Evolutionary conservation across 2,888 invertebrate species (phyloP), one percentile per base, ranked within the genome.

Genomic region (Andricus curvator): DNA sequence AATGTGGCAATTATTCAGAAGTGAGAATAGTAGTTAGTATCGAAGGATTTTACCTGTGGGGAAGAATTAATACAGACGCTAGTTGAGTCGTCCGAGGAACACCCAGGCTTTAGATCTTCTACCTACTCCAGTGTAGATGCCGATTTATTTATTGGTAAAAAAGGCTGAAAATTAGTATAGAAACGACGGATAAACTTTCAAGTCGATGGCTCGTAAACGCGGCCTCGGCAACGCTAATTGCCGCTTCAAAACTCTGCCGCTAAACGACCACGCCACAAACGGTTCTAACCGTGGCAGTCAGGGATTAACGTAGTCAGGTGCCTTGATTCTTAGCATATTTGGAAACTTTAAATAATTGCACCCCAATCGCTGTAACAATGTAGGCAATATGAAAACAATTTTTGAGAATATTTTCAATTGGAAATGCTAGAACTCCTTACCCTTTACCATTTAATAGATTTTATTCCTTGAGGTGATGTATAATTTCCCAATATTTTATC

Each of bases 181-280:
- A 17, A 67, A 41, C 22, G 37, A 82, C 82, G 85, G 85, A 87
- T 87, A 85, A 87, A 86, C 86, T 84, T 85, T 85, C 85, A 83
- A 85, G 81, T 85, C 84, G 84, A 86, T 85, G 87, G 85, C 82
- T 85, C 84, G 85, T 87, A 84, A 87, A 85, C 81, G 84, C 79
- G 78, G 82, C 82, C 80, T 81, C 78, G 80, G 78, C 81, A 70
- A 82, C 78, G 80, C 83, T 84, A 84, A 84, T 84, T 84, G 81
- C 81, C 77, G 79, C 80, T 79, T 82, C 80, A 81, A 84, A 84
- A 84, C 81, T 48, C 77, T 20, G 65, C 66, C 65, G 68, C 41
- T 41, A 68, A 70, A 70, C 41, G 22, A 66, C 66, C 66, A 33
- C 37, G 17, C 65, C 65, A 33, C 65, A 65, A 65, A 65, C 17